Evolutionary conservation across 2,113 vertebrate genomes (phyloP), one percentile per base, ranked within the genome.

Genomic region (Oncorhynchus mykiss): DNA sequence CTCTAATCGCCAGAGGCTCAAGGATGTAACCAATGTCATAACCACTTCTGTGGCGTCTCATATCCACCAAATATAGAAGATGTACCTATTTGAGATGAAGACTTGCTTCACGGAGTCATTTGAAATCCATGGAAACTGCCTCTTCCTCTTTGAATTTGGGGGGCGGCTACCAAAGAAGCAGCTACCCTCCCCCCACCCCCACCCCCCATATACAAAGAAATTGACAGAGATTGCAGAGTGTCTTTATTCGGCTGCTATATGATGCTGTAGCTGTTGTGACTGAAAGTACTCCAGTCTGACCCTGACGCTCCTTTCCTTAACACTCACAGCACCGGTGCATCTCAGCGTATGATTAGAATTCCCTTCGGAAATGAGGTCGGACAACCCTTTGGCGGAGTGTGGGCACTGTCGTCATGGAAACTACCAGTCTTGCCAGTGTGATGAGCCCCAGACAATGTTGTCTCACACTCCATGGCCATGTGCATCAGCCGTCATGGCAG

Each of bases 371-470:
- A 34, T n/a, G 22, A 5, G 22, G 48, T 71, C 49, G 24, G 70
- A 71, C 70, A 71, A 14, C 48, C 22, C 1, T 49, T 70, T 49
- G 11, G 49, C 49, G 7, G 69, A 70, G 70, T 57, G 48, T 71
- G 70, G 70, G 24, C 25, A 14, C 70, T 54, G 49, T 71, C 48
- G 39, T 22, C 70, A 71, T 71, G 70, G 70, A 24, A 71, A 71
- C 70, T 18, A 49, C 22, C 48, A 71, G 24, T 54, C 49, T 71
- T 71, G 49, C 70, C 49, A 71, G 7, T 71, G 3, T 27, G 67
- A 70, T 70, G 48, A 54, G 70, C 49, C 49, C 22, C 48, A 29
- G 69, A 27, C 48, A 57, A 20, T 57, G 54, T 45, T 45, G 39
- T 71, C 22, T 27, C 45, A 24, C 70, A 71, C 25, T 67, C 54